Percentiles rank a stretch among this genome's conserved stretches.
Evolutionary conservation across 2,888 invertebrate genomes (phyloP).

Genomic region (Ornithoptera alexandrae): DNA sequence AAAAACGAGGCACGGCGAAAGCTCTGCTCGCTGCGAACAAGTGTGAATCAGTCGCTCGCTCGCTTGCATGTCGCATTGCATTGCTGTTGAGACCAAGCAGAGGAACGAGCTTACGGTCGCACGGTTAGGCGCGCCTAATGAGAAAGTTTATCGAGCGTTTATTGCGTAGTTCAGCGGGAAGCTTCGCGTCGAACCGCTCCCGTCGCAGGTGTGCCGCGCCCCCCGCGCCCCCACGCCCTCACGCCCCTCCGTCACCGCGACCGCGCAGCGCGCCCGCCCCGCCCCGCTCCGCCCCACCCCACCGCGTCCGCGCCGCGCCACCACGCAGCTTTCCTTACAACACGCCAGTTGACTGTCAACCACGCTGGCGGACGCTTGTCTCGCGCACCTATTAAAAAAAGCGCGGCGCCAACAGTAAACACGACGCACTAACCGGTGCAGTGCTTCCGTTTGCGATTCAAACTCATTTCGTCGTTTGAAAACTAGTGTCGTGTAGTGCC

Average conservation of each 20-base stretch:
- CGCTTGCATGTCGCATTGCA: conserved; percentile 61
- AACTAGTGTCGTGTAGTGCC: conserved; percentile 72
- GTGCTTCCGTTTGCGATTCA: conserved; percentile 70
- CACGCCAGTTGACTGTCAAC: conserved; percentile 72
- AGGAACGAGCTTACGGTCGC: conserved; percentile 76
- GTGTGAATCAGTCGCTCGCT: conserved; percentile 50
- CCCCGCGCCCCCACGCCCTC: conserved; percentile 44
- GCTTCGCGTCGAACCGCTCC: conserved; percentile 62
- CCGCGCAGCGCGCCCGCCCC: conserved; percentile 47
- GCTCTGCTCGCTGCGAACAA: conserved; percentile 44
- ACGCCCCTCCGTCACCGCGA: conserved; percentile 40
- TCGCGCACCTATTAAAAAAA: conserved; percentile 43
- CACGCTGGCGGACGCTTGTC: conserved; percentile 55
- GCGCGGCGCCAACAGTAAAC: conserved; percentile 76
- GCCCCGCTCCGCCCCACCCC: conserved; percentile 36
- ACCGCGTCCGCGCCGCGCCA: conserved; percentile 46
- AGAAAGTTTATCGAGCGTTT: conserved; percentile 81
- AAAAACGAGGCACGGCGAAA: conserved; percentile 37
- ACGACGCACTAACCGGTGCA: conserved; percentile 69
- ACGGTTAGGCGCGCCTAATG: conserved; percentile 79
- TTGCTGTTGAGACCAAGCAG: conserved; percentile 66
- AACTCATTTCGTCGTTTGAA: conserved; percentile 56
- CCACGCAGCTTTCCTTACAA: conserved; percentile 52
- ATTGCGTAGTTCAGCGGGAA: conserved; percentile 78
- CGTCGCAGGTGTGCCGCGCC: conserved; percentile 70